Evolutionary conservation across 2,888 invertebrate species (phyloP), one percentile per base, ranked within the genome.

Genomic region (Athripsodes cinereus): DNA sequence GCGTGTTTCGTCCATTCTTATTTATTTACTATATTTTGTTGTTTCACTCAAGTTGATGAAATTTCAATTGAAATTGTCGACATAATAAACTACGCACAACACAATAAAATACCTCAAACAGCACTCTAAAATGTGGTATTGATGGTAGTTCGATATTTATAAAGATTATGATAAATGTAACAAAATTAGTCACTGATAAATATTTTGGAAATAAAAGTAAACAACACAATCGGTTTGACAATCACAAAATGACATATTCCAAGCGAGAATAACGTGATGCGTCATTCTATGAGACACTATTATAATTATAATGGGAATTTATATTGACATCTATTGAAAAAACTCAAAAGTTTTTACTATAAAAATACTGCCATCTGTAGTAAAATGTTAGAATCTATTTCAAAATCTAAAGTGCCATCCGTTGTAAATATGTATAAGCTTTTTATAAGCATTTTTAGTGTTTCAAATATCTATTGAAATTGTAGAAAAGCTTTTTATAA

Each of bases 1-100:
- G 40, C 55, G 55, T 22, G 51, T 50, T 44, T 55, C 55, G 22
- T 55, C 55, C 55, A 55, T 55, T 26, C 18, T 51, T 22, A 13
- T 40, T 40, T n/a, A 40, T 40, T n/a, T n/a, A n/a, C n/a, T n/a
- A n/a, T n/a, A n/a, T n/a, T n/a, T n/a, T n/a, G n/a, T n/a, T n/a
- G n/a, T n/a, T 40, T 40, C n/a, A 40, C 2, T 16, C 40, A 40
- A 5, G 16, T n/a, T 13, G 16, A 40, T n/a, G n/a, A n/a, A n/a
- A n/a, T n/a, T 40, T 16, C 40, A 13, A 40, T 40, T 40, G 40
- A 40, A n/a, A 5, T 8, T 8, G 8, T n/a, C 40, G 13, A 40
- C 40, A 40, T 40, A 40, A 40, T 40, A 40, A 40, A 40, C 16
- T 40, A 40, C 40, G 40, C 40, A 40, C 40, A 8, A 40, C n/a